Conservation (phyloP, 2,888 invertebrate genomes). For the Uloborus plumipes region DNA sequence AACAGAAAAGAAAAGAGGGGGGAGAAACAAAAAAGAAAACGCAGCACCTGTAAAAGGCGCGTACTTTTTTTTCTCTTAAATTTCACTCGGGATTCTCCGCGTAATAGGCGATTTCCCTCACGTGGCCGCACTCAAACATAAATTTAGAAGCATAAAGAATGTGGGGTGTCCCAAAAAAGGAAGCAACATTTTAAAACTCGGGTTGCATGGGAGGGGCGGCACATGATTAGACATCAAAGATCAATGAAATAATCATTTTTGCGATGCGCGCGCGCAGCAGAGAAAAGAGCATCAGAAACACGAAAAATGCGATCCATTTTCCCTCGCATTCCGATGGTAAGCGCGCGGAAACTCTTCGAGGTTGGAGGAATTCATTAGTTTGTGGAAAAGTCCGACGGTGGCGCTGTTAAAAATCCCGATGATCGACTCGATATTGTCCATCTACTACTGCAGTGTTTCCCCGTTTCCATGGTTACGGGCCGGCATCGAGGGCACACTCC, state of each 20-base stretch:
- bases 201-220: too few species aligned
- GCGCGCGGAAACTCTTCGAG: conserved; percentile 47
- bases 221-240: conserved; percentile 12
- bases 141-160: too few species aligned
- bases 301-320: conserved; percentile 21
- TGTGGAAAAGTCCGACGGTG: conserved; percentile 59
- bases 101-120: too few species aligned
- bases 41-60: too few species aligned
- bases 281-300: conserved; percentile 1
- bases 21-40: too few species aligned
- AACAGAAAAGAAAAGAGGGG: too few species aligned
- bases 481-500: conserved; percentile 60
- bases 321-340: conserved; percentile 29
- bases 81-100: too few species aligned
- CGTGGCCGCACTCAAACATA: too few species aligned
- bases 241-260: conserved; percentile 30
- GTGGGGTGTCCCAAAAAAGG: too few species aligned
- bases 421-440: conserved; percentile 63
- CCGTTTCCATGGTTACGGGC: conserved; percentile 49
- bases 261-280: neutral
- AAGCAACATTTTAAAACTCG: too few species aligned
- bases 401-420: conserved; percentile 61
- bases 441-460: conserved; percentile 64
- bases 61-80: too few species aligned
- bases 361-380: conserved; percentile 62